Evolutionary conservation across 2,797 vertebrate genomes (phyloP), one percentile per base, ranked within the genome.

Genomic region (Pipistrellus kuhlii): DNA sequence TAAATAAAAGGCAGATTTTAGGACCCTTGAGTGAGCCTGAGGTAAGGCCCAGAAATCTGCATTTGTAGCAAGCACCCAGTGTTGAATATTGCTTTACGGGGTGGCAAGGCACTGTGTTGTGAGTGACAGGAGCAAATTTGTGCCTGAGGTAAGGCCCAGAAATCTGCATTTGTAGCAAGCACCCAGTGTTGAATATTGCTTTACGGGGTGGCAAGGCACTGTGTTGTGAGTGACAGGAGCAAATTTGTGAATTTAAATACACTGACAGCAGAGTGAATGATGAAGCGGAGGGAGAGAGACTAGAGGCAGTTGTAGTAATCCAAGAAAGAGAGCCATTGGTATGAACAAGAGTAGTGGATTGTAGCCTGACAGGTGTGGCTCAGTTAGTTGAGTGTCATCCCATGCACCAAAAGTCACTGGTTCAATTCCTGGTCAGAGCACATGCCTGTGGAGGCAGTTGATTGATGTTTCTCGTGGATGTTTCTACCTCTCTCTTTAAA

Each of bases 61-160:
- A n/a, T 81, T 32, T 72, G 30, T 62, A 66, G 89, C 41, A 48
- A 48, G 62, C 20, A 55, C 44, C 25, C 30, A 6, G 0, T 71
- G 27, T 57, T 59, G 41, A 38, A 20, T 46, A 27, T 53, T 81
- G 55, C 35, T 73, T 64, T 57, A 25, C 7, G 6, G 32, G 46
- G 5, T 18, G 12, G 68, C 44, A 76, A 41, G 69, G 55, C 41
- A 21, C 41, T 69, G 30, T 30, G 5, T 35, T 85, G 76, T 86
- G 71, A 53, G 51, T 57, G 46, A 57, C n/a, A 41, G 71, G 85
- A 94, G 23, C 76, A 92, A 78, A 83, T 62, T n/a, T n/a, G n/a
- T n/a, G 53, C 75, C 20, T 72, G 73, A 94, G 68, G 38, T 92
- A 44, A 80, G 59, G 21, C 66, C 25, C 44, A 48, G 51, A 80